phyloP scores from a whole-genome alignment of 2,797 vertebrate species.

The Phrynocephalus vlangalii region DNA sequence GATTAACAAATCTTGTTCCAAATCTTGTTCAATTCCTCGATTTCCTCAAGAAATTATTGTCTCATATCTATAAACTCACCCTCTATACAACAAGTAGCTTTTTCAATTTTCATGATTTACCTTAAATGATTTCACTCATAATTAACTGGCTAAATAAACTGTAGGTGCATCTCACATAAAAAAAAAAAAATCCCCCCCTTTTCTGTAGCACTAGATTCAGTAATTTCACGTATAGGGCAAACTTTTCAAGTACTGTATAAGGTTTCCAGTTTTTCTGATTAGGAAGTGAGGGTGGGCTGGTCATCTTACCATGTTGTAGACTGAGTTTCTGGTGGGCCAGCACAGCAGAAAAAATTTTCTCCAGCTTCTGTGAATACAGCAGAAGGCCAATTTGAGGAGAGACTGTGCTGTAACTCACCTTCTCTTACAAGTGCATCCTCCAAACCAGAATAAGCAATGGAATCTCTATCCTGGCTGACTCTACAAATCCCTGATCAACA shows the following conservation, averaged over 20 bases:
- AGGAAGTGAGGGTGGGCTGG: not conserved
- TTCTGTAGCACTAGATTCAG: not conserved
- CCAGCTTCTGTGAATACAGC: slow-evolving; percentile 44
- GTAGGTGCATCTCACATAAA: not conserved
- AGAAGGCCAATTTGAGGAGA: not conserved
- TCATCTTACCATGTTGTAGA: slow-evolving; percentile 37
- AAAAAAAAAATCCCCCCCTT: too few relatives aligned
- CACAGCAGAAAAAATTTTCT: slow-evolving; percentile 36
- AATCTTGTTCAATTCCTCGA: not conserved
- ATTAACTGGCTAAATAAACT: not conserved
- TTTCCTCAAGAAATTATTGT: not conserved
- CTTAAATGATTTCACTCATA: not conserved
- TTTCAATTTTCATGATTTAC: not conserved
- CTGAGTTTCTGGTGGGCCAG: slow-evolving; percentile 25
- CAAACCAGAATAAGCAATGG: not conserved
- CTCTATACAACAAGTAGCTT: not conserved
- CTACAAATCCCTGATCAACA: not conserved
- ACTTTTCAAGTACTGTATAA: not conserved
- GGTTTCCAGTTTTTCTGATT: not conserved
- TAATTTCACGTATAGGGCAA: not conserved
- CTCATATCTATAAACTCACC: not conserved
- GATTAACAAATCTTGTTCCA: not conserved
- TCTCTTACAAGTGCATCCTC: not conserved
- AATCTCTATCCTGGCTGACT: not conserved
- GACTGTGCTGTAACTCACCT: not conserved